These are phyloP conservation scores for Silurus glanis DNA, from an alignment of 2,113 vertebrate species.

Conservation along the genomic window DNA sequence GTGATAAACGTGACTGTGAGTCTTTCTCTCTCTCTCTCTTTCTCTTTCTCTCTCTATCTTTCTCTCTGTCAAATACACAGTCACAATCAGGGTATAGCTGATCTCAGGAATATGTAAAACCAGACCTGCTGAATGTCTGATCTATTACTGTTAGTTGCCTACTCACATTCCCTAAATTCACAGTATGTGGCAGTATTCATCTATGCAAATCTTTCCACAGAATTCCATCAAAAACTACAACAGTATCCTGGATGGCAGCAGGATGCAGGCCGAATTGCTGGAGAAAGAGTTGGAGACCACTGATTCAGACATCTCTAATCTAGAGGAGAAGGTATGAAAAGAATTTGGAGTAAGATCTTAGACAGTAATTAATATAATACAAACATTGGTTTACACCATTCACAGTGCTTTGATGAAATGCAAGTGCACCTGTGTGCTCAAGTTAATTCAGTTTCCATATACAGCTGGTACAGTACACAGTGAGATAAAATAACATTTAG, in stretches of 20 bases:
- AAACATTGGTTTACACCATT: not conserved
- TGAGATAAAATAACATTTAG: too few relatives aligned
- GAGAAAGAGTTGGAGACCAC: slow-evolving; percentile 75
- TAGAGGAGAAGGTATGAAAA: slow-evolving; percentile 76
- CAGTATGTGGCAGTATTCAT: not conserved
- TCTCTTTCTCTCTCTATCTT: not conserved
- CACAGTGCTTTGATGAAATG: not conserved
- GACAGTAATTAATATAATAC: not conserved
- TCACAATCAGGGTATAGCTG: not conserved
- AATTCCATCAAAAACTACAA: slow-evolving; percentile 73
- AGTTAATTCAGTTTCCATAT: not conserved
- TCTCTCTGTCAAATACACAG: not conserved
- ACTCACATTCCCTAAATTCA: not conserved
- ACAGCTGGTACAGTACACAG: too few relatives aligned
- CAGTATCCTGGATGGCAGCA: slow-evolving; percentile 63
- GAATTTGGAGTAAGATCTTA: not conserved
- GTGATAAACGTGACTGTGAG: slow-evolving; percentile 73
- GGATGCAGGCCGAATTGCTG: slow-evolving; percentile 70
- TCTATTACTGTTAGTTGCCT: not conserved
- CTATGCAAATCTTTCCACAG: slow-evolving; percentile 53
- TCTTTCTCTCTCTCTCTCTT: slow-evolving; percentile 14
- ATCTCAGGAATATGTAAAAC: not conserved
- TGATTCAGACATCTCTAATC: slow-evolving; percentile 65
- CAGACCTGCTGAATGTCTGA: not conserved
- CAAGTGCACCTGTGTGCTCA: not conserved